Evolutionary conservation across 2,797 vertebrate species (phyloP).

Genomic region (Chiroxiphia lanceolata): DNA sequence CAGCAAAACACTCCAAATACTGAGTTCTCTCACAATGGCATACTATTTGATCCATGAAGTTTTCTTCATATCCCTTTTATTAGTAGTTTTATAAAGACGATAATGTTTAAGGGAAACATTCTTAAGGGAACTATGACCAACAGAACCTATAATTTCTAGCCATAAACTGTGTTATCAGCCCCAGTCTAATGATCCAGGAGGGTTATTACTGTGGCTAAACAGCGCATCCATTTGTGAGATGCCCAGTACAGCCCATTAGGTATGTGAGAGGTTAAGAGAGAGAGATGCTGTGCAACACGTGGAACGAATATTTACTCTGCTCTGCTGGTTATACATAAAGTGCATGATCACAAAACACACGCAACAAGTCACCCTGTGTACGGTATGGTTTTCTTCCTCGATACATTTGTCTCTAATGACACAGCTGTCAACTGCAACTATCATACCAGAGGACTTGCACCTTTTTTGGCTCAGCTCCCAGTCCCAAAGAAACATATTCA

Average conservation of each 20-base stretch:
- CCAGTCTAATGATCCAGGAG: neutral
- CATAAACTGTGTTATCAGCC: neutral
- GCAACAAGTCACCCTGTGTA: neutral
- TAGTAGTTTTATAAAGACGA: neutral
- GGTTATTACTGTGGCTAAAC: neutral
- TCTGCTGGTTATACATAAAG: neutral
- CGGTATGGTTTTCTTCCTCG: neutral
- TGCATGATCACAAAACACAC: neutral
- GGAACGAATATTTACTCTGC: constrained; percentile 19
- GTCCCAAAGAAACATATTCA: neutral
- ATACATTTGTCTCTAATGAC: neutral
- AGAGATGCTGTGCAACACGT: neutral
- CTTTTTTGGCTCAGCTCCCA: neutral
- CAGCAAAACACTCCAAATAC: neutral
- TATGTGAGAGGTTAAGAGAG: neutral
- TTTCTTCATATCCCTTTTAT: neutral
- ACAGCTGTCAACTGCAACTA: neutral
- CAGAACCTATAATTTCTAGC: neutral
- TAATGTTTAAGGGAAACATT: neutral
- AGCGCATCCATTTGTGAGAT: neutral
- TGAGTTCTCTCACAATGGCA: neutral
- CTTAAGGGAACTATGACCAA: neutral
- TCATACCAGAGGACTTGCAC: neutral
- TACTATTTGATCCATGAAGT: neutral
- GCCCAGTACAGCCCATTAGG: neutral